Evolutionary conservation across 2,113 vertebrate genomes (phyloP).

Genomic region (Sylvilagus bachmani): DNA sequence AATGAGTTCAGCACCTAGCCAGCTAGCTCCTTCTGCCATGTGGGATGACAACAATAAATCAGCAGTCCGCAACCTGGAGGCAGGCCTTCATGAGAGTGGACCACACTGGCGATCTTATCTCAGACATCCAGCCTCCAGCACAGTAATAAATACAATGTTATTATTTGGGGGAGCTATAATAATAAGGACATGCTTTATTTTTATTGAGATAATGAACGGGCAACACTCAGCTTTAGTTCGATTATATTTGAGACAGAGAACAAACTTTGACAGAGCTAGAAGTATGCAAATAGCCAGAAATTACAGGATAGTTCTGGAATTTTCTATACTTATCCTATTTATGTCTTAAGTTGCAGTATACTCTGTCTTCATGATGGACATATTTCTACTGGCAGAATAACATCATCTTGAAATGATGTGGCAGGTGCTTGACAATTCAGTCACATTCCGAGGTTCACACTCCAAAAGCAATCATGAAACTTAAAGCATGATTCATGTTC

Average conservation of each 20-base stretch:
- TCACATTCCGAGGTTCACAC: conserved; percentile 38
- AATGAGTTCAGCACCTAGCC: background rate
- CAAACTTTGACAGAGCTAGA: conserved; percentile 3
- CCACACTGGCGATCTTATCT: background rate
- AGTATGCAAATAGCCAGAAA: background rate
- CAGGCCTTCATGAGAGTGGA: background rate
- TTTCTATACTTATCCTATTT: background rate
- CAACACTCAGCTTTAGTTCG: background rate
- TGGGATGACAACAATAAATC: background rate
- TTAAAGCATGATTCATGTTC: conserved; percentile 59
- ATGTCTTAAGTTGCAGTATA: conserved; percentile 32
- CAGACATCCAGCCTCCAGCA: background rate
- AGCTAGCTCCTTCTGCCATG: background rate
- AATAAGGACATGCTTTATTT: background rate
- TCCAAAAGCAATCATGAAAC: conserved; percentile 66
- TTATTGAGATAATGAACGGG: conserved; percentile 28
- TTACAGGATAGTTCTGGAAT: conserved; percentile 52
- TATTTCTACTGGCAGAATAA: conserved; percentile 52
- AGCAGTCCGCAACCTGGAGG: background rate
- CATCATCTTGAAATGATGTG: conserved; percentile 59
- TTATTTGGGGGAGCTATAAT: background rate
- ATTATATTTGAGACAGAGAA: conserved; percentile 20
- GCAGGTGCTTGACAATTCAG: conserved; percentile 60
- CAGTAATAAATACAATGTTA: background rate
- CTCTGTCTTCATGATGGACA: conserved; percentile 53